phyloP scores from a whole-genome alignment of 2,888 invertebrate species.

The Coleophora flavipennella region DNA sequence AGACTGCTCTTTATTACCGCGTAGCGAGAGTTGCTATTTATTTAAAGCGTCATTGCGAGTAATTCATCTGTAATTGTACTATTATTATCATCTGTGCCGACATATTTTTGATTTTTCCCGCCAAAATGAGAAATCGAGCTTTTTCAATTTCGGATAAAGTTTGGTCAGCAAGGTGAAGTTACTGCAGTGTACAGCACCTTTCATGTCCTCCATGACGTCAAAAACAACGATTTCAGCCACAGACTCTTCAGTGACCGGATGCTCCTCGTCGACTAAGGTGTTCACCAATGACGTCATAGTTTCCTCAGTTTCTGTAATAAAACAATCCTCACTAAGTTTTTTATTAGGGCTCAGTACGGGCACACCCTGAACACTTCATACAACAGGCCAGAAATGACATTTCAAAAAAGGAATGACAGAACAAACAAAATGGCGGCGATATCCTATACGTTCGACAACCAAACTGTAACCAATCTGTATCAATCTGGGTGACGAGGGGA shows the following conservation, averaged over 20 bases:
- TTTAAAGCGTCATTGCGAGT: too few species aligned
- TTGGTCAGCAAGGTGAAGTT: neutral
- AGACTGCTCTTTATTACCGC: too few species aligned
- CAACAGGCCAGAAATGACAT: too few species aligned
- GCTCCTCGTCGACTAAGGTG: constrained; percentile 37
- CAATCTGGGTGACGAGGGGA: too few species aligned
- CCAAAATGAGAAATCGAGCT: neutral
- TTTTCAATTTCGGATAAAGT: neutral
- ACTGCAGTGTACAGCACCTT: constrained; percentile 27
- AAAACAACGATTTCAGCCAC: constrained; percentile 31
- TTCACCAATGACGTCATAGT: constrained; percentile 55
- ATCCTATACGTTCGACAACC: too few species aligned
- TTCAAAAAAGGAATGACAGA: too few species aligned
- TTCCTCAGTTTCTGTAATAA: constrained; percentile 40
- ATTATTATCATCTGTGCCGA: too few species aligned
- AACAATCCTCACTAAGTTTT: neutral
- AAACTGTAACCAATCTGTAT: too few species aligned
- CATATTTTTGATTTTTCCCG: neutral
- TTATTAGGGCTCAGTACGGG: too few species aligned
- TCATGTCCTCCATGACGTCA: constrained; percentile 41
- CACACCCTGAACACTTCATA: too few species aligned
- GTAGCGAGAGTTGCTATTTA: too few species aligned
- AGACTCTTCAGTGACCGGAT: constrained; percentile 33
- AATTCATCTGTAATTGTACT: neutral
- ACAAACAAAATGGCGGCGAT: too few species aligned